A percentile compares a stretch with the other conserved stretches of the same genome.
phyloP scores from a whole-genome alignment of 2,888 invertebrate species.

The Sarcophaga carnaria region DNA sequence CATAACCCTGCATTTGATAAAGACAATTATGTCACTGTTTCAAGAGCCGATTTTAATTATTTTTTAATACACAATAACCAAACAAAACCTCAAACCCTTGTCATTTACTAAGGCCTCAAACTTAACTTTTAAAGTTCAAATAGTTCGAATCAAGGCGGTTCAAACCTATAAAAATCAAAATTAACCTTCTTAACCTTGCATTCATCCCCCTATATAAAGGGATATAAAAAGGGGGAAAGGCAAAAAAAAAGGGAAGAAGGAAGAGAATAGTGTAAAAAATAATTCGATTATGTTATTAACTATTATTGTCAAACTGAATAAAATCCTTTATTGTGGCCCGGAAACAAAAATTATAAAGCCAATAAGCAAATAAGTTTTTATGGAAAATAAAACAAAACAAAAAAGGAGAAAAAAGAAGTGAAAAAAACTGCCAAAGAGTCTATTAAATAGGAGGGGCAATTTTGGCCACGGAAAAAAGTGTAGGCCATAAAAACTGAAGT shows the following conservation, averaged over 20 bases:
- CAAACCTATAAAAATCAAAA: no score
- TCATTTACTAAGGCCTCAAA: no score
- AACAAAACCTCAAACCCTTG: no score
- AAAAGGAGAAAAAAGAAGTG: no score
- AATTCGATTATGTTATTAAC: conserved; percentile 46
- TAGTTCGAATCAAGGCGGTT: no score
- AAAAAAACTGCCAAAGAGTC: background rate
- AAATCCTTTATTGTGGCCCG: conserved; percentile 18
- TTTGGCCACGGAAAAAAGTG: conserved; percentile 9
- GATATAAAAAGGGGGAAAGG: background rate
- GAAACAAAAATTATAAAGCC: conserved; percentile 48
- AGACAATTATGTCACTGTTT: no score
- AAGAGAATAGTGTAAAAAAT: background rate
- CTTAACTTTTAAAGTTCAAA: no score
- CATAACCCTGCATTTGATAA: no score
- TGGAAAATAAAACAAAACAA: background rate
- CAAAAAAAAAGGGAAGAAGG: background rate
- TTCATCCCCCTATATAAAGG: background rate
- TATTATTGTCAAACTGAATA: conserved; percentile 54
- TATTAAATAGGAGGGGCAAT: background rate
- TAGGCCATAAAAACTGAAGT: conserved; percentile 40
- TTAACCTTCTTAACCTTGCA: background rate
- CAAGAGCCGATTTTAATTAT: no score
- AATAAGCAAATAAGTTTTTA: conserved; percentile 54
- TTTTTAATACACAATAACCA: no score